Percentiles rank a stretch among this genome's conserved stretches.
Evolutionary conservation across 2,113 vertebrate species (phyloP).

Genomic region (Zeus faber): DNA sequence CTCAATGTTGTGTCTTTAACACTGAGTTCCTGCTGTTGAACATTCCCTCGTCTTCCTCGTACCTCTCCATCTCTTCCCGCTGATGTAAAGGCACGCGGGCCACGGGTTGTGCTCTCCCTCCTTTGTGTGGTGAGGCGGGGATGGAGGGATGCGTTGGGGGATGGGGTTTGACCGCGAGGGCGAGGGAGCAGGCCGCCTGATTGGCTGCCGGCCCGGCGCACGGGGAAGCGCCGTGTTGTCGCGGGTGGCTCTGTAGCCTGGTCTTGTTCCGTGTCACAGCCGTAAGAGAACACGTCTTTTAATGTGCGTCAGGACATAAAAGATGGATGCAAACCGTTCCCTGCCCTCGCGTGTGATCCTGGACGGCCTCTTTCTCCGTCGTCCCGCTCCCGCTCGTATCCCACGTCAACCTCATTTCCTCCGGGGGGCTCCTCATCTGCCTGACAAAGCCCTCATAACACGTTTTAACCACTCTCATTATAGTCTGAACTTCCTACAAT

Average conservation of each 20-base stretch:
- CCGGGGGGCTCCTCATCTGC: too few species aligned
- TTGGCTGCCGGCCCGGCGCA: conserved; percentile 31
- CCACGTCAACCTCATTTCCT: too few species aligned
- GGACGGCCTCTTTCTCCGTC: conserved; percentile 8
- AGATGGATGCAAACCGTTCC: conserved; percentile 51
- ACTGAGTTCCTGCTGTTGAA: too few species aligned
- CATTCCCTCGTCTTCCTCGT: background rate
- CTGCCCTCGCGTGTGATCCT: background rate
- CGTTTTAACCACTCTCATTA: too few species aligned
- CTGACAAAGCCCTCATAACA: too few species aligned
- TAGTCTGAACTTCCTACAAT: too few species aligned
- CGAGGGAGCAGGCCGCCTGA: conserved; percentile 31
- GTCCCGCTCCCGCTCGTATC: conserved; percentile 10
- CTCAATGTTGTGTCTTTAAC: too few species aligned
- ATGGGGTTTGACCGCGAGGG: conserved; percentile 26
- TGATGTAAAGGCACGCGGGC: conserved; percentile 27
- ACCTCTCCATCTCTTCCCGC: conserved; percentile 4
- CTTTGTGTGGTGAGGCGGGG: conserved; percentile 6
- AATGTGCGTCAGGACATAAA: conserved; percentile 67
- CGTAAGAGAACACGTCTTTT: conserved; percentile 58
- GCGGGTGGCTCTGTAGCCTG: conserved; percentile 49
- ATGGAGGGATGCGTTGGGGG: background rate
- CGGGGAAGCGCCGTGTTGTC: conserved; percentile 16
- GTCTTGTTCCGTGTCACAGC: conserved; percentile 62
- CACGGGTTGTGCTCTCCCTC: conserved; percentile 2